A percentile compares a stretch with the other conserved stretches of the same genome.
Evolutionary conservation across 2,113 vertebrate genomes (phyloP).

Genomic region (Amazona guildingii): DNA sequence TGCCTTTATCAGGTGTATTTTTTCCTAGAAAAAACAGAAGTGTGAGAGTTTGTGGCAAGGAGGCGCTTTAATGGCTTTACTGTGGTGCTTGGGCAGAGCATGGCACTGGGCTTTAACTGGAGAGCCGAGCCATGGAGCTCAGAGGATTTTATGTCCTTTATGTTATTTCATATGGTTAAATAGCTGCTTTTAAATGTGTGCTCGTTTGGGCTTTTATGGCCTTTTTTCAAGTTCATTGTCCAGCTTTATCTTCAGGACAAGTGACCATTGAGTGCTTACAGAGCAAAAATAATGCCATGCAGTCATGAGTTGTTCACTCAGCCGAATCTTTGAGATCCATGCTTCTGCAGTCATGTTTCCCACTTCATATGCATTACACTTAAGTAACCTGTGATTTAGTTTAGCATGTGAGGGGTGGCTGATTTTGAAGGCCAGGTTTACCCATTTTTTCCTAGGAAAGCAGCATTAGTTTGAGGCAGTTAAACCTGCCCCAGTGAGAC

Average conservation of each 20-base stretch:
- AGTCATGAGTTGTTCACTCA: neutral
- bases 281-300: neutral
- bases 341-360: neutral
- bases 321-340: fast-evolving
- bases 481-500: neutral
- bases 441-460: neutral
- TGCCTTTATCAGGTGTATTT: neutral
- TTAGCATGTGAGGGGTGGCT: neutral
- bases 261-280: neutral
- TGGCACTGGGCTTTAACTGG: neutral
- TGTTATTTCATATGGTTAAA: neutral
- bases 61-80: neutral
- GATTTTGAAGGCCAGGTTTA: neutral
- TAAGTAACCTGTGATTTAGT: neutral
- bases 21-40: neutral
- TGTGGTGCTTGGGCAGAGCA: neutral
- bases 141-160: neutral
- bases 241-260: neutral
- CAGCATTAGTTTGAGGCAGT: neutral
- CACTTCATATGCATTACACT: neutral
- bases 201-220: neutral
- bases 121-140: neutral
- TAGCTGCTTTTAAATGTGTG: neutral
- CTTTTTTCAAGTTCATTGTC: neutral
- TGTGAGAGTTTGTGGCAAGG: neutral